Base-by-base conservation (phyloP, 2,113 vertebrate species). In the Phylloscopus trochiloides region DNA sequence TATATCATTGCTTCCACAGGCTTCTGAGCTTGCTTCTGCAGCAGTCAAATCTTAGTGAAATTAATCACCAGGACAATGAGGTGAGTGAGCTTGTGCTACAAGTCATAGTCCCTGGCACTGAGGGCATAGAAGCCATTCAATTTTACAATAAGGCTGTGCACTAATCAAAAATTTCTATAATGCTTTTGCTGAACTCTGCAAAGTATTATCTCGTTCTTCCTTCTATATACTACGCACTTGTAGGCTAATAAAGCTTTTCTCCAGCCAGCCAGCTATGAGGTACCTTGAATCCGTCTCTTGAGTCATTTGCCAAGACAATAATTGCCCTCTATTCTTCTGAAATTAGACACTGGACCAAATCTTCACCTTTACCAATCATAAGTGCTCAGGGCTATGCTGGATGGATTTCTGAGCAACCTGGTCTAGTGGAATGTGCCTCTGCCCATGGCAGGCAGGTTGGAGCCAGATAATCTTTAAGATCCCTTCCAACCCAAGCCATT, bases 31-130 rank as follows among this genome's bases (percentile, higher is more conserved):
- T 99, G 38, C 97, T 99, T 80, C 94, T 99, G 83, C 99, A 99
- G 62, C 98, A 98, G 74, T 99, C 98, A 50, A 98, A 97, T 94
- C 97, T 98, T 92, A 98, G 97, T 51, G 98, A 99, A 97, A 98
- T 99, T 92, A 99, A 99, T 85, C 98, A 99, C 74, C 99, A 99
- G 88, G 99, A 99, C 96, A 98, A 98, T 51, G 99, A 99, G 98
- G 99, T 99, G 86, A 98, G 97, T 95, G 92, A 95, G 45, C 14
- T 75, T 67, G 12, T 86, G 36, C 62, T 83, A 26, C 17, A 73
- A 79, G 42, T 73, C n/a, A n/a, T 25, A 54, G 50, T 48, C 51
- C n/a, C 15, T 36, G 29, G 13, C 31, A 76, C 17, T 22, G 17
- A 26, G 14, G 36, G 14, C 54, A 32, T 21, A 26, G 21, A 43